Percentiles rank a stretch among this genome's conserved stretches.
Conservation (phyloP, 2,888 invertebrate genomes). For the Frankliniella intonsa region DNA sequence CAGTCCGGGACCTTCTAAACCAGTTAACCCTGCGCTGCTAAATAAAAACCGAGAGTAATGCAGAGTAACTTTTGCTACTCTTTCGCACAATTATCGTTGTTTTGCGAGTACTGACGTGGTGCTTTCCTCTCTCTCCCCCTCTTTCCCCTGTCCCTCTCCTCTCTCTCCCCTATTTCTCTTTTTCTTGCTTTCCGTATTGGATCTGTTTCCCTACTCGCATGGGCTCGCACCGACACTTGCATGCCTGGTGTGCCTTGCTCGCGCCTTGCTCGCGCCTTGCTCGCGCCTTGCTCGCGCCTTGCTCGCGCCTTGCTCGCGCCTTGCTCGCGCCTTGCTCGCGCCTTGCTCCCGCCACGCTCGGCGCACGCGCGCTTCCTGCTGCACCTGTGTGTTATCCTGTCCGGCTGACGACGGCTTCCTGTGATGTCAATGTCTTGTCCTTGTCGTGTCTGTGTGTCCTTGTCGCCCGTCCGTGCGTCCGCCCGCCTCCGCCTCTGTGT, state of each 20-base stretch:
- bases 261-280: background rate
- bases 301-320: background rate
- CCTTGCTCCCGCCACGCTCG: background rate
- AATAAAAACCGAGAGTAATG: background rate
- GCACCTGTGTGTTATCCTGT: constrained; percentile 30
- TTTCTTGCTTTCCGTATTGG: constrained; percentile 31
- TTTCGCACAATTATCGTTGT: background rate
- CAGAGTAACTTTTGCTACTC: background rate
- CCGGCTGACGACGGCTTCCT: constrained; percentile 21
- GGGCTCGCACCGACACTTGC: constrained; percentile 27
- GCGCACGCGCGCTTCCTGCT: constrained; percentile 30
- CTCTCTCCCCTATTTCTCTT: constrained; percentile 32
- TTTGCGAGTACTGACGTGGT: background rate
- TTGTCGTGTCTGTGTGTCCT: constrained; percentile 36
- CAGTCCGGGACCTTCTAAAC: background rate
- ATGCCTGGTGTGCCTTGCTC: constrained; percentile 33
- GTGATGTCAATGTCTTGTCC: constrained; percentile 34
- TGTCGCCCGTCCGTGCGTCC: constrained; percentile 28
- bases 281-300: background rate
- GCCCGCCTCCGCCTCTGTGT: constrained; percentile 27
- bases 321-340: background rate
- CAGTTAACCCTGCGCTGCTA: background rate
- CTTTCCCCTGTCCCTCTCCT: constrained; percentile 33
- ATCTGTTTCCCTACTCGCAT: constrained; percentile 30
- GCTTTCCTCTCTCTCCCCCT: constrained; percentile 33